Evolutionary conservation across 2,797 vertebrate species (phyloP).

Genomic region (Rousettus madagascariensis): DNA sequence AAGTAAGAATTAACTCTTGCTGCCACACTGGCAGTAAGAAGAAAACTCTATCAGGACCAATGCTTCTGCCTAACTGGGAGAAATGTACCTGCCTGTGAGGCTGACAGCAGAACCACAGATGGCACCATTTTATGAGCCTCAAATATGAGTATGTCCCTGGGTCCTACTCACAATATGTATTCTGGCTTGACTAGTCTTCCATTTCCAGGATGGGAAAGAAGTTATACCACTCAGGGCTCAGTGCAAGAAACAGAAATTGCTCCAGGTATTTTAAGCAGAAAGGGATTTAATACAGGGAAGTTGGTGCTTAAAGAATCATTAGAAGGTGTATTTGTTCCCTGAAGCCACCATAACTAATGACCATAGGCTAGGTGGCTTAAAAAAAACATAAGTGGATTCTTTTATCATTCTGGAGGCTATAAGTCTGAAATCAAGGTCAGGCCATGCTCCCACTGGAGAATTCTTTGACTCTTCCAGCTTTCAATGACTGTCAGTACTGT

Average conservation of each 20-base stretch:
- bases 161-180: not conserved
- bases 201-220: not conserved
- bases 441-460: not conserved
- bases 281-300: not conserved
- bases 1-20: conserved; percentile 23
- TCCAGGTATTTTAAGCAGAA: not conserved
- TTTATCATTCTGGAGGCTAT: not conserved
- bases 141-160: not conserved
- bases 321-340: not conserved
- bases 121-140: not conserved
- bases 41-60: not conserved
- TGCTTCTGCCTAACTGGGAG: not conserved
- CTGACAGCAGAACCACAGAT: not conserved
- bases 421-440: not conserved
- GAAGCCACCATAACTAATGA: not conserved
- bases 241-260: not conserved
- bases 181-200: not conserved
- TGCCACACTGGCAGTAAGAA: not conserved
- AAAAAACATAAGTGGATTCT: not conserved
- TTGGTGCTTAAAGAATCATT: not conserved
- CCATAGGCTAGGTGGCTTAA: not conserved
- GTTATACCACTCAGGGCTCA: not conserved
- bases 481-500: not conserved
- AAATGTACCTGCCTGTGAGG: not conserved
- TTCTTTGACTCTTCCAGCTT: not conserved